Percentiles rank a stretch among this genome's conserved stretches.
phyloP scores from a whole-genome alignment of 2,888 invertebrate species.

The Eupeodes luniger region DNA sequence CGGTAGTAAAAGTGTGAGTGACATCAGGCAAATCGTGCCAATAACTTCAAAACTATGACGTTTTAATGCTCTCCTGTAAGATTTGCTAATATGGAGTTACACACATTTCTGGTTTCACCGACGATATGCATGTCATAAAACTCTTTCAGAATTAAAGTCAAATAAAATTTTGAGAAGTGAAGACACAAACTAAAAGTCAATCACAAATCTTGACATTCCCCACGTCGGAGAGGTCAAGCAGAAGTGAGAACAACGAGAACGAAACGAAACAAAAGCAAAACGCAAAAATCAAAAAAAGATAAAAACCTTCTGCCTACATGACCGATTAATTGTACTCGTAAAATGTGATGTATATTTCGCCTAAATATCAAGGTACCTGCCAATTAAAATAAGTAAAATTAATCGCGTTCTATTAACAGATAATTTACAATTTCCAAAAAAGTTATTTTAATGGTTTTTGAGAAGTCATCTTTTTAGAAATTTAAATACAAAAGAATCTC shows the following conservation, averaged over 20 bases:
- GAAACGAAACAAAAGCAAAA: constrained; percentile 42
- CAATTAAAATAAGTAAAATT: constrained; percentile 15
- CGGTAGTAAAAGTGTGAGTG: too few relatives aligned
- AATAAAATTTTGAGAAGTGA: constrained; percentile 76
- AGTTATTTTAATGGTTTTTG: not conserved
- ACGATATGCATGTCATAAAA: not conserved
- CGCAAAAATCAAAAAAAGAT: constrained; percentile 38
- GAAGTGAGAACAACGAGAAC: constrained; percentile 29
- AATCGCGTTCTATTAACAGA: not conserved
- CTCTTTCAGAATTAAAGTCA: not conserved
- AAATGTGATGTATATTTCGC: constrained; percentile 79
- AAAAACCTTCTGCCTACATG: constrained; percentile 74
- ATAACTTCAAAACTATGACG: too few relatives aligned
- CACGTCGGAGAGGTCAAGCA: constrained; percentile 52
- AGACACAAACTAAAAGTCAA: constrained; percentile 82
- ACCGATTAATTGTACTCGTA: constrained; percentile 78
- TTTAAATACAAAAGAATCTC: constrained; percentile 8
- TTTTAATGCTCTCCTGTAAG: too few relatives aligned
- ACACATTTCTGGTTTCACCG: too few relatives aligned
- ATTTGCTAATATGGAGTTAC: too few relatives aligned
- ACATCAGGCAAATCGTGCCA: too few relatives aligned
- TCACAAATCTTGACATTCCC: constrained; percentile 22
- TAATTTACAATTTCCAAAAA: not conserved
- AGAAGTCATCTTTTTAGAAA: not conserved
- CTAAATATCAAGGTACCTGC: constrained; percentile 78